These are phyloP conservation scores for Eira barbara DNA, from an alignment of 2,113 vertebrate species.

Conservation along the genomic window DNA sequence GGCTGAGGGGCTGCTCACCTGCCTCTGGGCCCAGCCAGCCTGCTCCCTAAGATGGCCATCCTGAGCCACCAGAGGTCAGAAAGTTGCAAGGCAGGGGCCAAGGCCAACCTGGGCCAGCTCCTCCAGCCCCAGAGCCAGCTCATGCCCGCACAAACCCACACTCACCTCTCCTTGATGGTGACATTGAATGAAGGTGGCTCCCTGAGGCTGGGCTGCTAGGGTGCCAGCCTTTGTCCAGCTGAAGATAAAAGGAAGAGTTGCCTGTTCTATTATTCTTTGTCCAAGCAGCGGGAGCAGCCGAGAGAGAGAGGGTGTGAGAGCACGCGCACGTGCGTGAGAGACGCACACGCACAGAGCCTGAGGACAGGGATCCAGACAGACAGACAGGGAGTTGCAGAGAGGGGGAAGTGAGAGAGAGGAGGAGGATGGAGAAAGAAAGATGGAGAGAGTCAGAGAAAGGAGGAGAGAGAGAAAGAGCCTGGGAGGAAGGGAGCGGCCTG, in stretches of 20 bases:
- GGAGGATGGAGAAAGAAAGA: not conserved
- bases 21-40: not conserved
- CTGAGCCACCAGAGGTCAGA: not conserved
- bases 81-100: not conserved
- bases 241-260: constrained; percentile 8
- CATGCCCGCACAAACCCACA: not conserved
- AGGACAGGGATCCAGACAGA: not conserved
- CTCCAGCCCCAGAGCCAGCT: not conserved
- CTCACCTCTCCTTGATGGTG: not conserved
- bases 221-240: constrained; percentile 4
- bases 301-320: not conserved
- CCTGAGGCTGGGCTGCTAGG: not conserved
- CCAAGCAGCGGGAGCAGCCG: not conserved
- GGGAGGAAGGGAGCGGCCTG: constrained; percentile 53
- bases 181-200: not conserved
- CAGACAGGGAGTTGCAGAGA: not conserved
- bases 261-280: not conserved
- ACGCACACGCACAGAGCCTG: not conserved
- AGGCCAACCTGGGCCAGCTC: not conserved
- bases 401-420: not conserved
- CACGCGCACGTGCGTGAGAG: accelerated
- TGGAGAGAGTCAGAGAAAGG: constrained; percentile 38
- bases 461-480: not conserved
- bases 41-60: not conserved
- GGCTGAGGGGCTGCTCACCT: not conserved